These are phyloP conservation scores for Euwallacea fornicatus DNA, from an alignment of 1,140 invertebrate genomes.

Conservation along the genomic window DNA sequence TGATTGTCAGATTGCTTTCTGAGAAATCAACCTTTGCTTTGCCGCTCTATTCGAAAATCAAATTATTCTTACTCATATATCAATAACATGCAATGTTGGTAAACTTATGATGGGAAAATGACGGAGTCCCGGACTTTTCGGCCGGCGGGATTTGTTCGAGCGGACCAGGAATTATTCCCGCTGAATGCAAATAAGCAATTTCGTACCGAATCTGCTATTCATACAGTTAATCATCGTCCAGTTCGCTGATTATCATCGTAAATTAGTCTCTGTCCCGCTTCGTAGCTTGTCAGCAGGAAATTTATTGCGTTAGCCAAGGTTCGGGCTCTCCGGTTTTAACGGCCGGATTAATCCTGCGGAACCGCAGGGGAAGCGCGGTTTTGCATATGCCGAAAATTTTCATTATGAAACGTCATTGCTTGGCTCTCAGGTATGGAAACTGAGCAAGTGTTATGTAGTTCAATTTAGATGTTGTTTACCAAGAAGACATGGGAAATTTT, in stretches of 20 bases:
- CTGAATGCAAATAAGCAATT: slow-evolving; percentile 50
- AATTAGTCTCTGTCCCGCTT: slow-evolving; percentile 42
- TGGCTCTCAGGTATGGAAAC: no score
- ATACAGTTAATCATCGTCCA: slow-evolving; percentile 54
- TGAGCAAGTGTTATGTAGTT: no score
- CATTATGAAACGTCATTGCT: no score
- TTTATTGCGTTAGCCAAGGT: slow-evolving; percentile 18
- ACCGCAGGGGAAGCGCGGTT: background rate
- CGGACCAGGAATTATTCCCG: slow-evolving; percentile 34
- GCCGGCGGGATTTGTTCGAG: slow-evolving; percentile 12
- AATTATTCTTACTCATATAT: no score
- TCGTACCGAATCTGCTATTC: slow-evolving; percentile 52
- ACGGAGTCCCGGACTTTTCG: no score
- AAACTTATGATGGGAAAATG: no score
- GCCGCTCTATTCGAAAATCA: no score
- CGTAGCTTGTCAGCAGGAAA: slow-evolving; percentile 26
- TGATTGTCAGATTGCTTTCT: no score
- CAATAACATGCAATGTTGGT: no score
- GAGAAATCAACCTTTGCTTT: no score
- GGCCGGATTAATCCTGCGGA: slow-evolving; percentile 1
- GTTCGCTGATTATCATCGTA: slow-evolving; percentile 53
- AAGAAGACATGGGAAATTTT: no score
- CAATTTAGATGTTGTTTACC: no score
- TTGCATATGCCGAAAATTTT: background rate
- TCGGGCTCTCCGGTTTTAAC: background rate